A percentile compares a stretch with the other conserved stretches of the same genome.
Conservation (phyloP, 2,113 vertebrate species). For the Lasiurus borealis region DNA sequence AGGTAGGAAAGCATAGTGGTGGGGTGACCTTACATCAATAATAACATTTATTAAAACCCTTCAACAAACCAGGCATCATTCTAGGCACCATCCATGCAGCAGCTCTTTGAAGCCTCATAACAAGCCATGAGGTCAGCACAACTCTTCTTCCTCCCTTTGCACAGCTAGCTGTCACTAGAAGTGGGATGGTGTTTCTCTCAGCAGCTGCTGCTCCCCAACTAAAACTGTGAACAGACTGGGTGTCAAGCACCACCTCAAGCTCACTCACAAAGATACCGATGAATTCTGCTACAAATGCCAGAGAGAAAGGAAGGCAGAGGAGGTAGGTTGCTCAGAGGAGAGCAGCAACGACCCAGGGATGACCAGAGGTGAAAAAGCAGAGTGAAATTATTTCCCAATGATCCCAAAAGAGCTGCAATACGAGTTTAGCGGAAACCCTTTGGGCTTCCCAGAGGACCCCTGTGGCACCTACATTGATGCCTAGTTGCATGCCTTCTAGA, state of each 20-base stretch:
- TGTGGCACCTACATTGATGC: background rate
- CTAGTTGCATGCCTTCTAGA: background rate
- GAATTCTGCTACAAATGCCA: background rate
- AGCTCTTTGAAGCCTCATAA: background rate
- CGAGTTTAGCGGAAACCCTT: background rate
- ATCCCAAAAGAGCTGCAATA: background rate
- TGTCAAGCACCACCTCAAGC: background rate
- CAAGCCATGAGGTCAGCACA: too few relatives aligned
- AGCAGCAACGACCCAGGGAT: background rate
- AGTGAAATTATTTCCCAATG: background rate
- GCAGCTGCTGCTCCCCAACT: background rate
- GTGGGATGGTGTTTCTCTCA: background rate
- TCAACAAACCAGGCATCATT: background rate
- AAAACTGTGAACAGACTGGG: background rate
- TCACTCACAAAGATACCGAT: background rate
- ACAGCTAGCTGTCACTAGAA: too few relatives aligned
- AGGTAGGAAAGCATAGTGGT: background rate
- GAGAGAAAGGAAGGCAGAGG: background rate
- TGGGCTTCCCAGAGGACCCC: background rate
- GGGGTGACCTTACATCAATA: background rate
- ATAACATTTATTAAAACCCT: background rate
- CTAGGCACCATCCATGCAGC: background rate
- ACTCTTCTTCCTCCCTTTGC: rapidly evolving
- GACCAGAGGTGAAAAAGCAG: background rate
- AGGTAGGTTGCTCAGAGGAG: background rate